Base-by-base conservation (phyloP, 2,888 invertebrate species). In the Cosmorhoe ocellata region DNA sequence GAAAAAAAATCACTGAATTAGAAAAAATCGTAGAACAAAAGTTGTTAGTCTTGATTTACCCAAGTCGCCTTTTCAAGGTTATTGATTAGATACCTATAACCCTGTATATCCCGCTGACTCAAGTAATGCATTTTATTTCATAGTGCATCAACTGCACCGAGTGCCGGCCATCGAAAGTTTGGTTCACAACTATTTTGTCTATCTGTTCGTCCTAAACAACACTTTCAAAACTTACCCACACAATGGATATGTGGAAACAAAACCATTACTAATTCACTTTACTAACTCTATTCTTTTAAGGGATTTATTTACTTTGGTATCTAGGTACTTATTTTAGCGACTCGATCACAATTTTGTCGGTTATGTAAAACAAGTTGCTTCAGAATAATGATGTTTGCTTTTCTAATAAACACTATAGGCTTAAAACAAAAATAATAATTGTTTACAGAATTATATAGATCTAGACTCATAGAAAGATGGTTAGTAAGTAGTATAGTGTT, bases 141-240 rank as follows among this genome's bases (percentile, higher is more conserved):
- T 75, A 69, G 59, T 80, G 84, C 84, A 84, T 84, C 73, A 65
- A 70, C 70, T 76, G 77, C 81, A 70, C 65, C 39, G 76, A 72
- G 78, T 81, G 79, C 69, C 68, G 77, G 69, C 67, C 74, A 70
- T 76, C 75, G 75, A 74, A 71, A 71, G 74, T 69, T 67, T 75
- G 69, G 66, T 74, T 79, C 79, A 81, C 84, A 75, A 71, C 74
- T 82, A 74, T 56, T n/a, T 76, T 75, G 85, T 87, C 88, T 88
- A 82, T 88, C 87, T 87, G 88, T 87, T 82, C 86, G 82, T 84
- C 85, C 84, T 85, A 83, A 88, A 85, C 71, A 63, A 81, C 84
- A 86, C 81, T 81, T 86, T 86, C 81, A 72, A 64, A 69, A 87
- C 86, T 88, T 75, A 89, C 85, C 73, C 64, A 69, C 67, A 69